These are phyloP conservation scores for Microtus pennsylvanicus DNA, from an alignment of 2,113 vertebrate species.

Conservation along the genomic window DNA sequence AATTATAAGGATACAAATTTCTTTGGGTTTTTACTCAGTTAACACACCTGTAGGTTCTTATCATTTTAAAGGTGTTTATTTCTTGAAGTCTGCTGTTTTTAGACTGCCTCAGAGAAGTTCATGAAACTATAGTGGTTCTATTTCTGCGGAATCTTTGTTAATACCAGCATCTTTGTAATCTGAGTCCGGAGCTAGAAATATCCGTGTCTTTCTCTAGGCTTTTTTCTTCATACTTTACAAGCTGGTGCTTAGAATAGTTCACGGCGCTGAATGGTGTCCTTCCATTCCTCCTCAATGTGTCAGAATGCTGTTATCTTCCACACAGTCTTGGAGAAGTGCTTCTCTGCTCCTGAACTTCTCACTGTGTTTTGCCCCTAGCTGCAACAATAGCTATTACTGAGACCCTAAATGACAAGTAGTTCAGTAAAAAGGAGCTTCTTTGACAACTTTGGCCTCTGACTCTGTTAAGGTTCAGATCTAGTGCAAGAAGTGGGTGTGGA, in stretches of 20 bases:
- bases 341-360: neutral
- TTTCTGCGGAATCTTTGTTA: neutral
- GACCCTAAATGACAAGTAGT: neutral
- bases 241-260: neutral
- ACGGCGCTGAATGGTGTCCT: neutral
- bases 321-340: no score
- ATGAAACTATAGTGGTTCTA: neutral
- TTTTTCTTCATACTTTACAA: neutral
- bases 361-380: neutral
- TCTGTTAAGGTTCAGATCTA: neutral
- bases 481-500: neutral
- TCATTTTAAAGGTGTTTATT: neutral
- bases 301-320: neutral
- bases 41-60: neutral
- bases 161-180: neutral
- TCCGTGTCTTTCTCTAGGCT: neutral
- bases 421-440: neutral
- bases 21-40: neutral
- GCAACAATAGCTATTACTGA: slow-evolving; percentile 10
- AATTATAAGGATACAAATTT: neutral
- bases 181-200: neutral
- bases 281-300: neutral
- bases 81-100: neutral
- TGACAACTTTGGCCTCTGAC: neutral
- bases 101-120: neutral